Base-by-base conservation (phyloP, 2,797 vertebrate species). In the Sebastes wilsoni region DNA sequence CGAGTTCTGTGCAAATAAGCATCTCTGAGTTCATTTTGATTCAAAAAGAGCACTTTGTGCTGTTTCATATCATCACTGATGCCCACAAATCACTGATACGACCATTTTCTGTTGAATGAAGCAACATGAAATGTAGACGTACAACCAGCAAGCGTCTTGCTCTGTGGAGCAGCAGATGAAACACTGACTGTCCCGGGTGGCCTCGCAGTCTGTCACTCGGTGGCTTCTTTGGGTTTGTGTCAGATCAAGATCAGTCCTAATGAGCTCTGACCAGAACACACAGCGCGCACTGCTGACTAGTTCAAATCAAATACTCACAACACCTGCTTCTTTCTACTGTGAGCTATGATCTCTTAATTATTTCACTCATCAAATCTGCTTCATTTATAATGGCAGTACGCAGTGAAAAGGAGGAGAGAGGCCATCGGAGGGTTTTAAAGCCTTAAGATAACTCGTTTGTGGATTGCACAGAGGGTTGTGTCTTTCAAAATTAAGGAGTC, bases 191-290 rank as follows among this genome's bases (percentile, higher is more conserved):
- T 83, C 82, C 30, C 82, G 11, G 8, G 54, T 66, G 72, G 73
- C 38, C 55, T 77, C 2, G 12, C 22, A 46, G 75, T 70, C 65
- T 62, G 58, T 75, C 62, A 56, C 28, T 46, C 6, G 1, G 65
- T 30, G 46, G 38, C 55, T 73, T 75, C 60, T 74, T 54, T 42
- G 16, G 58, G 58, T 79, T 82, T 68, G 38, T 72, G 77, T 83
- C 72, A 58, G 79, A 82, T 87, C 84, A 82, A 61, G 62, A 77
- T 73, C 34, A 18, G 58, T 61, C 25, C 58, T 87, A 89, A 92
- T 83, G 85, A 86, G 83, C 69, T 87, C 71, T 32, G 87, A 90
- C 80, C 79, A 75, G 30, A 84, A 54, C 79, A 66, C 60, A 58
- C 46, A 25, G 66, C 23, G 62, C 27, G 8, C 22, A 60, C 18